Base-by-base conservation (phyloP, 2,113 vertebrate genomes). In the Mola mola region DNA sequence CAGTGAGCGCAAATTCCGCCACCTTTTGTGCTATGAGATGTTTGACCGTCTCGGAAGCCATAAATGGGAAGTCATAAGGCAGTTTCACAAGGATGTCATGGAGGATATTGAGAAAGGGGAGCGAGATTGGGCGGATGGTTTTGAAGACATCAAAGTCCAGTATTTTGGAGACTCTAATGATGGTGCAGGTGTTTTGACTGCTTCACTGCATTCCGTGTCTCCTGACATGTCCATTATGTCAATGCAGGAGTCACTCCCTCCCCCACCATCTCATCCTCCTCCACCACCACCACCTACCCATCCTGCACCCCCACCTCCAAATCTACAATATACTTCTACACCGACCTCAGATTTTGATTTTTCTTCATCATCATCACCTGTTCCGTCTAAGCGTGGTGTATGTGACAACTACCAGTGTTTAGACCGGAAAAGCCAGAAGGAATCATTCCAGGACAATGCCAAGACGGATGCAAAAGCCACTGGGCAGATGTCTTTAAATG, bases 1-100 rank as follows among this genome's bases (percentile, higher is more conserved):
- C 0, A 89, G 87, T 8, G 96, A 99, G 71, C 92, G 97, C 65
- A 96, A 94, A 71, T 98, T 97, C 71, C 94, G 97, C 13, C 97
- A 99, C 88, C 90, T 98, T 29, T 90, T 99, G 51, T 99, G 97
- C 89, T 98, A 96, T 0, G 96, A 99, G 88, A 98, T 99, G 96
- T 99, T 99, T 2, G 96, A 98, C 86, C 93, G 92, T 9, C 90
- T 99, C 40, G 94, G 96, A 25, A 95, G 93, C 77, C 93, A 96
- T 78, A 93, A 92, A 8, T 99, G 97, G 97, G 94, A 92, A 77
- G 87, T 69, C 5, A 96, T 99, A 71, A 93, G 96, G 26, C 74
- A 68, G 38, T 99, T 99, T 89, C 96, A 98, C 89, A 93, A 92
- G 5, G 92, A 91, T 0, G 95, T 93, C 10, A 93, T 98, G 71